Conservation (phyloP, 2,113 vertebrate species). For the Ophthalmolycus amberensis region DNA sequence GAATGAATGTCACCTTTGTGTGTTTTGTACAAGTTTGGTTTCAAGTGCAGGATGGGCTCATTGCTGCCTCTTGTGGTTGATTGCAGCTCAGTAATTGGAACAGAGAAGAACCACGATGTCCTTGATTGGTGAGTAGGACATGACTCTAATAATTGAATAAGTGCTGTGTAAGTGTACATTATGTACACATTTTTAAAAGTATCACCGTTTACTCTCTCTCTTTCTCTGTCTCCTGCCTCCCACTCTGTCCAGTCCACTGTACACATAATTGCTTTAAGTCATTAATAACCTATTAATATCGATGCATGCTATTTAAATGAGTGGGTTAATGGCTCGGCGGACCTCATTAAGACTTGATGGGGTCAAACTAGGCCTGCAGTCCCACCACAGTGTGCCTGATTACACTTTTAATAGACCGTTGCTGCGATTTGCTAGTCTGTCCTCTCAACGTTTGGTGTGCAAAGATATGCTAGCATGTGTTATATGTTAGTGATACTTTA, state of each 20-base stretch:
- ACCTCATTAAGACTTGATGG: slow-evolving; percentile 77
- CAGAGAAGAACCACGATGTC: not conserved
- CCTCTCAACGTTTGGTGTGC: not conserved
- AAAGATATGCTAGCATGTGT: slow-evolving; percentile 29
- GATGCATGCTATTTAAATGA: slow-evolving; percentile 77
- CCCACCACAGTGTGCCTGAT: slow-evolving; percentile 63
- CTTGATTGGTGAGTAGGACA: not conserved
- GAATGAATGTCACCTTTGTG: not conserved
- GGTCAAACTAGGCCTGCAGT: slow-evolving; percentile 67
- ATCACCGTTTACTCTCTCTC: not conserved
- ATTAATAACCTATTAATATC: slow-evolving; percentile 79
- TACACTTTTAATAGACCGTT: slow-evolving; percentile 71
- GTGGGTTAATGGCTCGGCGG: slow-evolving; percentile 62
- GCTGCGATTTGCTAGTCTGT: slow-evolving; percentile 61
- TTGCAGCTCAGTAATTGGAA: not conserved
- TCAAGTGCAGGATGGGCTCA: not conserved
- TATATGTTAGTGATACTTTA: slow-evolving; percentile 48
- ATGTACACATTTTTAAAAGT: not conserved
- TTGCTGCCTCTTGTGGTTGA: not conserved
- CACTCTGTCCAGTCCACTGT: slow-evolving; percentile 37
- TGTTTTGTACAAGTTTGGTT: not conserved
- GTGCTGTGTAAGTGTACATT: not conserved
- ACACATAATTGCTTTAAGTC: slow-evolving; percentile 67
- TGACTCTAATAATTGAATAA: not conserved
- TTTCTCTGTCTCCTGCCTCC: not conserved